Conservation (phyloP, 2,113 vertebrate species). For the Paraplagusia blochii region DNA sequence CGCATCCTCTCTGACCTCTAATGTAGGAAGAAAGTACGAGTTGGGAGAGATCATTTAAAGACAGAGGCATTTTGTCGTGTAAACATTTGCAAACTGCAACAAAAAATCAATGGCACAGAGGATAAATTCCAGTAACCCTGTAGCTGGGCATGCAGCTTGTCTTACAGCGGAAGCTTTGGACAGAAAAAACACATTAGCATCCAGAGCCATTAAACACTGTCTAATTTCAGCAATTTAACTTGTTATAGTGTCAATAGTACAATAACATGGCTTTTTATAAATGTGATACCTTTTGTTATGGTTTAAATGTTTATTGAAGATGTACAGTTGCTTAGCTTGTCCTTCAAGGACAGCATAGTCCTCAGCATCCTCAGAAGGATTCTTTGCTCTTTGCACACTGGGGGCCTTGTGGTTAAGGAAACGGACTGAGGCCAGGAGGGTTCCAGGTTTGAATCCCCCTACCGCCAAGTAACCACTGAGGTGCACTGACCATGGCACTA, state of each 20-base stretch:
- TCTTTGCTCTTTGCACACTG: too few species aligned
- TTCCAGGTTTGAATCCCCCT: too few species aligned
- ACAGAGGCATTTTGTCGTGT: conserved; percentile 51
- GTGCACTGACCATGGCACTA: too few species aligned
- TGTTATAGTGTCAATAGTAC: background rate
- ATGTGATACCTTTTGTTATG: background rate
- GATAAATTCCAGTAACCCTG: conserved; percentile 64
- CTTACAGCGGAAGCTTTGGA: conserved; percentile 28
- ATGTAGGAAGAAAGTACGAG: conserved; percentile 36
- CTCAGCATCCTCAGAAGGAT: too few species aligned
- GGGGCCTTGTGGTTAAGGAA: too few species aligned
- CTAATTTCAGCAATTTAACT: background rate
- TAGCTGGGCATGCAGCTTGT: conserved; percentile 36
- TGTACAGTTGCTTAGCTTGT: too few species aligned
- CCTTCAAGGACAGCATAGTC: too few species aligned
- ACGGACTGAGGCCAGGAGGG: too few species aligned
- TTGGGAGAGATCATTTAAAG: conserved; percentile 30
- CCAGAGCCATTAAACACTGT: background rate
- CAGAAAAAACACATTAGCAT: conserved; percentile 14
- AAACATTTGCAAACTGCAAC: conserved; percentile 45
- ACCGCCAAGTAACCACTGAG: too few species aligned
- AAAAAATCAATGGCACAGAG: conserved; percentile 66
- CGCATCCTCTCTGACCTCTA: conserved; percentile 62
- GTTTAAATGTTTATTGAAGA: too few species aligned
- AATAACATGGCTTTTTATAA: background rate